Percentiles rank a stretch among this genome's conserved stretches.
Evolutionary conservation across 2,113 vertebrate genomes (phyloP).

Genomic region (Hystrix cristata): DNA sequence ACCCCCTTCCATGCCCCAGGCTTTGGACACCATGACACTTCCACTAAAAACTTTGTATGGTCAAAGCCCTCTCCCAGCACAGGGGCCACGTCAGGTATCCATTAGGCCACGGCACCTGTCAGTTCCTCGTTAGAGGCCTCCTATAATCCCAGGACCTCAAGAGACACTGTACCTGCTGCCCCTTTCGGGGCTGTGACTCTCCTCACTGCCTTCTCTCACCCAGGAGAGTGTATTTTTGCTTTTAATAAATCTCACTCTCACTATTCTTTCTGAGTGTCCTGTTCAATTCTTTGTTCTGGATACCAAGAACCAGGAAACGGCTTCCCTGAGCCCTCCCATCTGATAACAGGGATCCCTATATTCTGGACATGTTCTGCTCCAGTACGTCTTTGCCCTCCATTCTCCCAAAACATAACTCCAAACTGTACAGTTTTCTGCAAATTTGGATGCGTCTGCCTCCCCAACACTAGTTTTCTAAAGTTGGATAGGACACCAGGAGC

Average conservation of each 20-base stretch:
- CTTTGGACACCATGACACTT: neutral
- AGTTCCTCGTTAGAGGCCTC: neutral
- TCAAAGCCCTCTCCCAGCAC: neutral
- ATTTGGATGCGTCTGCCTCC: neutral
- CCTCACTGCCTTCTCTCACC: neutral
- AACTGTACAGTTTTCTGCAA: neutral
- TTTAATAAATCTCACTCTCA: neutral
- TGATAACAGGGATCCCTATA: neutral
- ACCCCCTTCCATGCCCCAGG: neutral
- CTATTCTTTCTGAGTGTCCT: neutral
- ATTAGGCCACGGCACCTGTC: neutral
- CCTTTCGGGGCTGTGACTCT: neutral
- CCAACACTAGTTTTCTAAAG: neutral
- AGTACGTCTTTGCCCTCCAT: neutral
- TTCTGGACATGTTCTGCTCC: neutral
- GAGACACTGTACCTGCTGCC: neutral
- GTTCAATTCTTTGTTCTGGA: neutral
- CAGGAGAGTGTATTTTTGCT: neutral
- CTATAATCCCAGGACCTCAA: neutral
- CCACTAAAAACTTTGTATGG: neutral
- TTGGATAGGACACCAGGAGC: neutral
- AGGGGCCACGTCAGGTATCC: neutral
- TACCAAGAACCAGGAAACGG: neutral
- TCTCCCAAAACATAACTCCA: neutral
- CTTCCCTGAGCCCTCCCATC: neutral